Percentiles rank a stretch among this genome's conserved stretches.
Evolutionary conservation across 2,797 vertebrate species (phyloP).

Genomic region (Melanotaenia boesemani): DNA sequence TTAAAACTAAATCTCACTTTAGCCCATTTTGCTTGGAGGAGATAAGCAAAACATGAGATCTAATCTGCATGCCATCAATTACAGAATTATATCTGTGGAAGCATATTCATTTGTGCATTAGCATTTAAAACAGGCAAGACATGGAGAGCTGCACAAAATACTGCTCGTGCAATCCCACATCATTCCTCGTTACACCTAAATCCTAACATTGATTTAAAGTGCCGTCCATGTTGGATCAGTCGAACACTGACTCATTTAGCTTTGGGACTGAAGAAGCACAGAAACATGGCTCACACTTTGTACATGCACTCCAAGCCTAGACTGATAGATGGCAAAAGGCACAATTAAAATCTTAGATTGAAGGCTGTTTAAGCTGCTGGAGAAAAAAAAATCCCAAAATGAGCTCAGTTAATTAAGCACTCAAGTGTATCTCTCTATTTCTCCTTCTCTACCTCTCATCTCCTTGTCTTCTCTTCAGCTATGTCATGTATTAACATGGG

Average conservation of each 20-base stretch:
- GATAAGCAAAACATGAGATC: conserved; percentile 22
- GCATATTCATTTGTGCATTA: conserved; percentile 18
- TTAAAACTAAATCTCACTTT: conserved; percentile 27
- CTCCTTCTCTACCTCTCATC: conserved; percentile 7
- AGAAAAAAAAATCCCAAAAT: conserved; percentile 57
- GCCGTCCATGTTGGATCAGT: conserved; percentile 42
- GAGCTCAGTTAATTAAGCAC: conserved; percentile 64
- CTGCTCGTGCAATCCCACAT: conserved; percentile 25
- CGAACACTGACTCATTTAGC: conserved; percentile 65
- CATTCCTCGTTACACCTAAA: conserved; percentile 47
- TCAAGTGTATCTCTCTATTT: conserved; percentile 23
- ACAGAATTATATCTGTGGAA: neutral
- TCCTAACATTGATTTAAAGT: conserved; percentile 70
- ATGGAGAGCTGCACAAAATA: conserved; percentile 8
- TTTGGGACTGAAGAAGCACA: conserved; percentile 27
- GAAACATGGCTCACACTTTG: conserved; percentile 15
- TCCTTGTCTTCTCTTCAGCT: conserved; percentile 35
- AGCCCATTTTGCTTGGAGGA: conserved; percentile 7
- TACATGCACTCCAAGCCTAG: neutral
- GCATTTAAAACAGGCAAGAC: conserved; percentile 14
- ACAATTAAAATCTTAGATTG: conserved; percentile 68
- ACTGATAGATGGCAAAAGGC: conserved; percentile 56
- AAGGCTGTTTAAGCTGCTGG: conserved; percentile 51
- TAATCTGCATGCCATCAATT: conserved; percentile 15
- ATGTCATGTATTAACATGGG: conserved; percentile 55